These are phyloP conservation scores for Eilema caniola DNA, from an alignment of 2,888 invertebrate species.

Conservation along the genomic window DNA sequence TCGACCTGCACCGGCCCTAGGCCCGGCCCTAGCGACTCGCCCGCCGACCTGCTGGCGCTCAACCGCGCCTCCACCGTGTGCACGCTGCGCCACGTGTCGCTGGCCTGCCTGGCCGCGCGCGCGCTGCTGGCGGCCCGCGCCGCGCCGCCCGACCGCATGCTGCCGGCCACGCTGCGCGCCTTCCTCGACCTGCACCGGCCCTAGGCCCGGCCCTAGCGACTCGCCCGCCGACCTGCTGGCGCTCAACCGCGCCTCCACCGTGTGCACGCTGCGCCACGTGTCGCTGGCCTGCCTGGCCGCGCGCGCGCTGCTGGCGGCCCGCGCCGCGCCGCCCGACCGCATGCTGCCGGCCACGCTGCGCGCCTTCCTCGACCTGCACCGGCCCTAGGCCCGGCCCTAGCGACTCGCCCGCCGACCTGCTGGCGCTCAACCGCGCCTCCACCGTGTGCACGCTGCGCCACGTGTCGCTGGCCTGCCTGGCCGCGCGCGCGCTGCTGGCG, in stretches of 20 bases:
- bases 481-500: slow-evolving; percentile 90
- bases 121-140: slow-evolving; percentile 86
- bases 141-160: slow-evolving; percentile 78
- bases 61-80: slow-evolving; percentile 88
- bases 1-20: slow-evolving; percentile 89
- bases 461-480: no score
- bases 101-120: slow-evolving; percentile 94
- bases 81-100: slow-evolving; percentile 89
- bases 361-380: slow-evolving; percentile 91
- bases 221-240: slow-evolving; percentile 90
- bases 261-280: no score
- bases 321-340: slow-evolving; percentile 71
- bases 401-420: slow-evolving; percentile 90
- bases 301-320: slow-evolving; percentile 88
- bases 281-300: no score
- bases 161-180: slow-evolving; percentile 89
- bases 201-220: slow-evolving; percentile 83
- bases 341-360: slow-evolving; percentile 89
- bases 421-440: no score
- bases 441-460: no score
- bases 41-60: slow-evolving; percentile 89
- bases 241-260: no score
- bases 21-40: slow-evolving; percentile 88
- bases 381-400: slow-evolving; percentile 73
- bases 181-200: slow-evolving; percentile 91